These are phyloP conservation scores for Aythya baeri DNA, from an alignment of 2,113 vertebrate species.

Conservation along the genomic window DNA sequence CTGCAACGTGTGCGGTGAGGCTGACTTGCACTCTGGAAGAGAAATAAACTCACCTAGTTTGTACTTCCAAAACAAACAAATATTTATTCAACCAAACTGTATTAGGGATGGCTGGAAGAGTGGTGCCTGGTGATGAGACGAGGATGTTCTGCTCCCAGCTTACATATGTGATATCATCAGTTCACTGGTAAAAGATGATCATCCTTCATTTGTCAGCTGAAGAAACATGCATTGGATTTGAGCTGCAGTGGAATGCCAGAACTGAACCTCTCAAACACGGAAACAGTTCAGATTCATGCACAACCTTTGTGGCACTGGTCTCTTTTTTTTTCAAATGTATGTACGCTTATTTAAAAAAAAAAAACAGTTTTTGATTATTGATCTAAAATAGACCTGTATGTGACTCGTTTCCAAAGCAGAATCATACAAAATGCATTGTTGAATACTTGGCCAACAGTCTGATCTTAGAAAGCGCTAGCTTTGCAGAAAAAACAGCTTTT, in stretches of 20 bases:
- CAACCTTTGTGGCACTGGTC: not conserved
- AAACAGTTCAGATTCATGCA: slow-evolving; percentile 26
- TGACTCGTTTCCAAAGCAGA: not conserved
- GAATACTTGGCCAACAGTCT: not conserved
- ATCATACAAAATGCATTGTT: not conserved
- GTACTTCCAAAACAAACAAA: slow-evolving; percentile 17
- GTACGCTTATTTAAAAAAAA: not conserved
- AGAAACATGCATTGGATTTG: not conserved
- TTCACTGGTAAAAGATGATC: not conserved
- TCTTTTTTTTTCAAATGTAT: not conserved
- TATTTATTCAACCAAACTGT: slow-evolving; percentile 56
- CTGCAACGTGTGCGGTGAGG: not conserved
- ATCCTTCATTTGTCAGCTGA: not conserved
- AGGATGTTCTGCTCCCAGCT: not conserved
- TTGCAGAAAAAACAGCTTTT: slow-evolving; percentile 1
- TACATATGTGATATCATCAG: not conserved
- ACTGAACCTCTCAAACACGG: not conserved
- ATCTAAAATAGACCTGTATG: not conserved
- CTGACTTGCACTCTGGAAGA: slow-evolving; percentile 40
- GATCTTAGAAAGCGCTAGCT: slow-evolving; percentile 6
- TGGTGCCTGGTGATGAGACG: not conserved
- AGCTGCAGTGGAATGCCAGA: slow-evolving; percentile 41
- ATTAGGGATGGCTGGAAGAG: slow-evolving; percentile 18
- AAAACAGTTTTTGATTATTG: not conserved
- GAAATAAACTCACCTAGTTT: slow-evolving; percentile 5